Evolutionary conservation across 2,888 invertebrate genomes (phyloP), one percentile per base, ranked within the genome.

Genomic region (Eupithecia abbreviata): DNA sequence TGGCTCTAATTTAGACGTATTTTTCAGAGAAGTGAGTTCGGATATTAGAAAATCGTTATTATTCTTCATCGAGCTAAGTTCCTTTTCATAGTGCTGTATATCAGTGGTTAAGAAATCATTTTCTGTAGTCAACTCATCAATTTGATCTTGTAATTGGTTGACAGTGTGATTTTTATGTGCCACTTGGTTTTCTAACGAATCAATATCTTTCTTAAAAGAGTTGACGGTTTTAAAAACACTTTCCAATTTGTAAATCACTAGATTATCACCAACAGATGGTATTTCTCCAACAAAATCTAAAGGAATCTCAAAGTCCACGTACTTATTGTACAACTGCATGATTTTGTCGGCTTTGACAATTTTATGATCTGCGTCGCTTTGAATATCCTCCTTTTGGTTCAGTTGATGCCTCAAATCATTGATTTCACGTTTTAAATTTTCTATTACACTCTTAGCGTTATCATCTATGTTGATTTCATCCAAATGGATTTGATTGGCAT

Each of bases 1-100:
- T 0, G 97, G 97, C 88, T 97, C 96, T 81, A 97, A 89, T 82
- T 96, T 96, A n/a, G 95, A 95, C n/a, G 93, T 92, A 85, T 95
- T 96, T 85, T 97, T 97, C 73, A 96, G 94, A 71, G 96, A 95
- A 67, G 96, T 95, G 79, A 97, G 92, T 90, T 97, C 97, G 71
- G 95, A 95, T 82, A 97, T 95, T n/a, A 97, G 90, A 77, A 96
- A 94, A 84, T 97, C 97, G 85, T 97, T 97, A 87, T 97, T 97
- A 87, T 96, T 96, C 90, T 96, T 96, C 87, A 97, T 95, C 86
- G 97, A 96, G 77, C 95, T 93, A 68, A 96, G 91, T 87, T 96
- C 96, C 81, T 96, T 96, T 90, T 97, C 97, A 45, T 95, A 89
- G 75, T 95, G 95, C 80, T 93, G 91, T 55, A 95, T 87, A 82